Evolutionary conservation across 2,797 vertebrate genomes (phyloP).

Genomic region (Esox lucius): DNA sequence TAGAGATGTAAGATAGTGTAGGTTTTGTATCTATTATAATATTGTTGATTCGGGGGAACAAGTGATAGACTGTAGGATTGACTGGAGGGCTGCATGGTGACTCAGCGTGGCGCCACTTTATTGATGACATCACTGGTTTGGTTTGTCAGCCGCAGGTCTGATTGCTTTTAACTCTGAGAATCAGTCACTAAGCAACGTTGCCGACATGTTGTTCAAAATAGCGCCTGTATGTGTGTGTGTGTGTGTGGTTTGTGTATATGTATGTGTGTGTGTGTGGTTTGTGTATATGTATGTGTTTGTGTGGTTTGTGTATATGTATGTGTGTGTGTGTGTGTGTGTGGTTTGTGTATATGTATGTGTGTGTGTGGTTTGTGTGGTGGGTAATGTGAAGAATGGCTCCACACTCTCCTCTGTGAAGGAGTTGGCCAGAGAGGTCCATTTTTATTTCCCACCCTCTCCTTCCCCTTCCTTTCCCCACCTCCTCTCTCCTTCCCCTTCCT

Average conservation of each 20-base stretch:
- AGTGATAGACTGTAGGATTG: too few relatives aligned
- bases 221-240: slow-evolving; percentile 8
- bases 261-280: neutral
- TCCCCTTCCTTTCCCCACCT: too few relatives aligned
- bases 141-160: slow-evolving; percentile 48
- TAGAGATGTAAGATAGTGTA: too few relatives aligned
- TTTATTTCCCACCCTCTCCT: too few relatives aligned
- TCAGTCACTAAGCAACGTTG: slow-evolving; percentile 61
- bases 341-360: too few relatives aligned
- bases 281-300: too few relatives aligned
- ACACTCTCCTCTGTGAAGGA: slow-evolving; percentile 18
- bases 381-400: slow-evolving; percentile 38
- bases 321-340: neutral
- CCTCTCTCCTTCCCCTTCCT: too few relatives aligned
- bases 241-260: slow-evolving; percentile 10
- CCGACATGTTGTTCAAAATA: slow-evolving; percentile 63
- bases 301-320: neutral
- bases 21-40: too few relatives aligned
- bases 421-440: too few relatives aligned
- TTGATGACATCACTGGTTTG: slow-evolving; percentile 61
- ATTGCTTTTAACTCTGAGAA: slow-evolving; percentile 50
- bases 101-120: slow-evolving; percentile 42
- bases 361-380: neutral
- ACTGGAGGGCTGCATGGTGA: slow-evolving; percentile 19
- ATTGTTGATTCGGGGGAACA: too few relatives aligned